phyloP scores from a whole-genome alignment of 2,888 invertebrate genomes.

The Dryobotodes eremita region DNA sequence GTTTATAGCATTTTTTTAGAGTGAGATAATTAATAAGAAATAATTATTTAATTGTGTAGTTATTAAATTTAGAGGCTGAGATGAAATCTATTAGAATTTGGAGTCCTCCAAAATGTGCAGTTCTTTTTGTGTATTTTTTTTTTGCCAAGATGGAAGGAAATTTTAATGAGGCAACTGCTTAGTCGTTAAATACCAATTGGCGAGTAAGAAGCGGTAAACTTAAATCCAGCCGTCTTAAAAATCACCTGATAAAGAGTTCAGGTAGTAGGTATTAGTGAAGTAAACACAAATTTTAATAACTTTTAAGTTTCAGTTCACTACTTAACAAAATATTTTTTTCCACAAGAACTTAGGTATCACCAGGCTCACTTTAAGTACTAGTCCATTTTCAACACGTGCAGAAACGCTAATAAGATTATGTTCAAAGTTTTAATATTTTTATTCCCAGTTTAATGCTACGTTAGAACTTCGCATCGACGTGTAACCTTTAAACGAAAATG shows the following conservation, averaged over 20 bases:
- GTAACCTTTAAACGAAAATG: conserved; percentile 37
- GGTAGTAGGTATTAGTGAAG: not conserved
- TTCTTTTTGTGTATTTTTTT: not conserved
- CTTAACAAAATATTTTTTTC: not conserved
- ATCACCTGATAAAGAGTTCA: not conserved
- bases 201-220: not conserved
- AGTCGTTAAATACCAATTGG: not conserved
- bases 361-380: not conserved
- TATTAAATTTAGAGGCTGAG: not conserved
- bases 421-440: conserved; percentile 22
- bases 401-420: conserved; percentile 1
- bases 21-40: not conserved
- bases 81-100: not conserved
- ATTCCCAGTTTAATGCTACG: conserved; percentile 3
- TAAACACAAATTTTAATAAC: conserved; percentile 1
- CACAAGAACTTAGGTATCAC: too few relatives aligned
- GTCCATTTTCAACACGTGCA: conserved; percentile 6
- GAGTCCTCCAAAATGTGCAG: not conserved
- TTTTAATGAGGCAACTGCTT: not conserved
- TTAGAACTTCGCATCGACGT: conserved; percentile 26
- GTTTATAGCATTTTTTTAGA: not conserved
- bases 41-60: not conserved
- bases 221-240: not conserved
- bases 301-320: not conserved
- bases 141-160: not conserved